These are phyloP conservation scores for Cerastis leucographa DNA, from an alignment of 2,888 invertebrate genomes.

Conservation along the genomic window DNA sequence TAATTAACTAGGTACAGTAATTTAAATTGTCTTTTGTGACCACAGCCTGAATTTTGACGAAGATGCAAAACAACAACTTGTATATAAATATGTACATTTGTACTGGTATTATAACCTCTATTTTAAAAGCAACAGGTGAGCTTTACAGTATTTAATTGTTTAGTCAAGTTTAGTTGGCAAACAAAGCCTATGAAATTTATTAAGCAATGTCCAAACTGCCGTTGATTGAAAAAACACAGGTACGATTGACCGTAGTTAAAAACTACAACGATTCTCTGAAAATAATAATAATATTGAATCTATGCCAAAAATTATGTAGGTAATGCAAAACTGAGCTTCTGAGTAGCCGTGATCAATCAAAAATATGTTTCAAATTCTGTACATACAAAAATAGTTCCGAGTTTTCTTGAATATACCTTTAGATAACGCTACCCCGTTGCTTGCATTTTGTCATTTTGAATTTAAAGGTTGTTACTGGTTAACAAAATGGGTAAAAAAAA, in stretches of 20 bases:
- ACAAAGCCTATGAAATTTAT: slow-evolving; percentile 23
- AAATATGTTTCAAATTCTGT: background rate
- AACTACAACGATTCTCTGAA: background rate
- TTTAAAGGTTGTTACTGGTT: background rate
- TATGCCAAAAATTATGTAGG: too few relatives aligned
- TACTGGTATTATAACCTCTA: background rate
- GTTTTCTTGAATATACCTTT: background rate
- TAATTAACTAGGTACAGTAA: too few relatives aligned
- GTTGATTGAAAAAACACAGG: slow-evolving; percentile 4
- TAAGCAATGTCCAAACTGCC: background rate
- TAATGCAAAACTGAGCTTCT: background rate
- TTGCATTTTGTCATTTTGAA: background rate
- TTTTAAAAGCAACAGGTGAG: slow-evolving; percentile 42
- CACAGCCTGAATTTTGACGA: too few relatives aligned
- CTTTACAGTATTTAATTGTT: slow-evolving; percentile 25
- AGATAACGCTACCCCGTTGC: background rate
- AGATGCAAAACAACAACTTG: too few relatives aligned
- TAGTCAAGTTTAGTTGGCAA: slow-evolving; percentile 7
- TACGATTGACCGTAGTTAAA: background rate
- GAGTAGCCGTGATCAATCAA: background rate
- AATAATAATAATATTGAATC: background rate
- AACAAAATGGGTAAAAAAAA: background rate
- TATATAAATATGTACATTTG: background rate
- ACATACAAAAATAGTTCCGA: background rate
- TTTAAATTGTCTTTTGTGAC: too few relatives aligned